Evolutionary conservation across 1,140 invertebrate species (phyloP), one percentile per base, ranked within the genome.

Genomic region (Cotesia glomerata): DNA sequence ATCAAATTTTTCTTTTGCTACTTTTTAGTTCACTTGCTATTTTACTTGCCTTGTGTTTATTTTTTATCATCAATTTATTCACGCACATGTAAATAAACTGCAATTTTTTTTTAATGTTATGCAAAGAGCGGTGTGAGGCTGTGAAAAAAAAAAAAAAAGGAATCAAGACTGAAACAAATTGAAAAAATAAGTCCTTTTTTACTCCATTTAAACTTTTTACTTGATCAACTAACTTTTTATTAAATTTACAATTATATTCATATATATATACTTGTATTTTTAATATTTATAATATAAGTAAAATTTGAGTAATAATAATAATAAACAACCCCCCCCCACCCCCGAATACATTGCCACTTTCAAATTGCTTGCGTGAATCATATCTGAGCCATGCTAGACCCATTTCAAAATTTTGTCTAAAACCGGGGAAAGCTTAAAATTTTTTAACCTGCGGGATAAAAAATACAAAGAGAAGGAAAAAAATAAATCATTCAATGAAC

Each of bases 351-450:
- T 82, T 89, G 89, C 89, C 89, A 90, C 89, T 89, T 80, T 90
- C 89, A 90, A 90, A 90, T 85, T 88, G 85, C 86, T 88, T 84
- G 83, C 80, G 83, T 80, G 77, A 80, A 90, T 90, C 89, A 90
- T 90, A 90, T 90, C 90, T 90, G 90, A 91, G 89, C 89, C 89
- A 89, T 88, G 82, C 79, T 84, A 86, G 86, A 86, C 82, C 83
- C 82, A 82, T 39, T 83, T 84, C 77, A 76, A 85, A 86, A 83
- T 85, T 80, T 71, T 75, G 82, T 72, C 76, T 14, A 72, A 64
- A 71, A 78, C 84, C 85, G 85, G 85, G 84, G 86, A 86, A 85
- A 85, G 83, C 80, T 75, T 76, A 56, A 26, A 11, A 26, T 2
- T 39, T 9, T 51, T 52, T 65, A 11, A 52, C 2, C 39, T 45